Evolutionary conservation across 2,888 invertebrate genomes (phyloP), one percentile per base, ranked within the genome.

Genomic region (Hoplodrina blanda): DNA sequence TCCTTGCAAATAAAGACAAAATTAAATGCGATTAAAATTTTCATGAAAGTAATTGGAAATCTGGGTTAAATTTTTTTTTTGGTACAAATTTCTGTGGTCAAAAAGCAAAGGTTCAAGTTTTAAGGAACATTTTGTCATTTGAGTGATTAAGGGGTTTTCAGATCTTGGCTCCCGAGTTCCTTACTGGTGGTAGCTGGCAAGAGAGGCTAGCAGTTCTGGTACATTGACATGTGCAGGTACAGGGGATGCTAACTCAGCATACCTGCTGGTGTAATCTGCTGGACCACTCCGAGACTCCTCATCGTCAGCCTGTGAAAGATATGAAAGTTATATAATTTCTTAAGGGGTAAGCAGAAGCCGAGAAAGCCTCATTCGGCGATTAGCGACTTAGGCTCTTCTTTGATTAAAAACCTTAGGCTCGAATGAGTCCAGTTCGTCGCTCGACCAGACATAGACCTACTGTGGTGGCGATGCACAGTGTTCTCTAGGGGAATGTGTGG

Each of bases 241-340:
- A 0, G 93, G 94, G 0, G 92, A 89, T 0, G 94, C 94, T 3
- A 95, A 68, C 62, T 92, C 92, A 0, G 94, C 94, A 46, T 94
- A 95, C 5, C 81, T 83, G 41, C 85, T 83, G 0, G 93, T 93
- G 69, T 80, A 94, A 66, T 93, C 93, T 0, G 64, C 59, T 15
- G 59, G 73, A 2, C 76, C 53, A 11, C 30, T n/a, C 11, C 82
- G 57, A 4, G 25, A 11, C 0, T 83, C 84, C 0, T 62, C 65
- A 0, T 82, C 75, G 0, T 81, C 78, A 52, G 82, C 86, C 91
- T 89, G 82, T 5, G 49, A 33, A 57, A 46, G 10, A 57, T 50
- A 15, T n/a, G 37, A 0, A 15, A 20, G 11, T 41, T 56, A 49
- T 8, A 41, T 7, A 4, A n/a, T 41, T 25, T 60, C 37, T 1